Evolutionary conservation across 1,140 invertebrate species (phyloP).

Genomic region (Aphidius ervi): DNA sequence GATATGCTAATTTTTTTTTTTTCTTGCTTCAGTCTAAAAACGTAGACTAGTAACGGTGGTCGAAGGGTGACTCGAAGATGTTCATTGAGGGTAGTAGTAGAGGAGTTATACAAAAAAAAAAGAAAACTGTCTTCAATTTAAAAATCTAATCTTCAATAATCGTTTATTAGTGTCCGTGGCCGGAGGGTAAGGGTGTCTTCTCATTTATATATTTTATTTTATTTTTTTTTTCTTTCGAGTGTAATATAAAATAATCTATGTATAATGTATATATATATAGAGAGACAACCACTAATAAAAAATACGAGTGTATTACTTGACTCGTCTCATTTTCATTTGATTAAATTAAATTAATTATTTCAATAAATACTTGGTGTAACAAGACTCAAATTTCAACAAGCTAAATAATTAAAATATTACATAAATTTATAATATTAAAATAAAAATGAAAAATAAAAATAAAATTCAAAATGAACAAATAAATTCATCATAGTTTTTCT

Average conservation of each 20-base stretch:
- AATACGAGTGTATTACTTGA: slow-evolving; percentile 22
- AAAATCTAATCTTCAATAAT: slow-evolving; percentile 55
- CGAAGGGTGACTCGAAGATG: slow-evolving; percentile 18
- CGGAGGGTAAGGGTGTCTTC: slow-evolving; percentile 17
- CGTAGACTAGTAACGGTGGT: slow-evolving; percentile 22
- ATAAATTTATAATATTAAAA: too few species aligned
- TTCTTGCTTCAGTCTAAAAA: slow-evolving; percentile 22
- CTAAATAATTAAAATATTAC: too few species aligned
- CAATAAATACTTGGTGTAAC: slow-evolving; percentile 35
- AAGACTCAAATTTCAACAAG: neutral
- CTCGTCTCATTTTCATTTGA: slow-evolving; percentile 50
- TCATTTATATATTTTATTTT: too few species aligned
- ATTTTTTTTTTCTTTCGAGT: too few species aligned
- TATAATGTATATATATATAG: too few species aligned
- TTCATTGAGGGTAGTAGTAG: slow-evolving; percentile 10
- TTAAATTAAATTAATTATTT: slow-evolving; percentile 55
- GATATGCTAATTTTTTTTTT: slow-evolving; percentile 52
- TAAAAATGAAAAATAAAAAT: too few species aligned
- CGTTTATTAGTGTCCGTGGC: slow-evolving; percentile 41
- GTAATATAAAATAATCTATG: too few species aligned
- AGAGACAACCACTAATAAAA: neutral
- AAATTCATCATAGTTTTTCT: neutral
- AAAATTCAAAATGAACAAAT: too few species aligned
- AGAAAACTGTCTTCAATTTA: slow-evolving; percentile 48
- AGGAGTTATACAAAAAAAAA: slow-evolving; percentile 7